These are phyloP conservation scores for Latrodectus geometricus DNA, from an alignment of 1,140 invertebrate species.

Conservation along the genomic window DNA sequence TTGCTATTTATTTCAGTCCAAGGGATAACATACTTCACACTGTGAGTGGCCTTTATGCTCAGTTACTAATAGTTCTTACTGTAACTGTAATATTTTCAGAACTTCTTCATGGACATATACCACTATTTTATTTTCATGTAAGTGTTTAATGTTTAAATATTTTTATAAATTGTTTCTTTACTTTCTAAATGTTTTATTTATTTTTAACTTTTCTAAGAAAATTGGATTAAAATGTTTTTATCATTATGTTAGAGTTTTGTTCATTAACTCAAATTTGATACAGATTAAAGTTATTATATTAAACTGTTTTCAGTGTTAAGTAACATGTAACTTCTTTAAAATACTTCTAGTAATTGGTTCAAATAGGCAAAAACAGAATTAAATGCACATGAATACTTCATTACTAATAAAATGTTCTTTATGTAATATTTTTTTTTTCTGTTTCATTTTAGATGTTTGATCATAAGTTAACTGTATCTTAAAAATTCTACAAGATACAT, in stretches of 20 bases:
- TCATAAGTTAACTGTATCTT: too few species aligned
- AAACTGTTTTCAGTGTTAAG: neutral
- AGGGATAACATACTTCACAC: neutral
- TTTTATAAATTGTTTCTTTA: neutral
- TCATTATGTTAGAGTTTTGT: neutral
- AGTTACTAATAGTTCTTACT: slow-evolving; percentile 1
- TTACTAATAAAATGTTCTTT: too few species aligned
- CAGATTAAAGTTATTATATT: neutral
- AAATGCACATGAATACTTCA: too few species aligned
- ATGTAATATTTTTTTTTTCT: too few species aligned
- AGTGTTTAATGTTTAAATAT: neutral
- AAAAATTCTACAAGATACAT: too few species aligned
- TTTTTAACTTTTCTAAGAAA: neutral
- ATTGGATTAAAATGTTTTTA: neutral
- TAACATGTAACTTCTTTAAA: neutral
- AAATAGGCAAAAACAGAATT: too few species aligned
- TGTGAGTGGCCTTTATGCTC: slow-evolving; percentile 32
- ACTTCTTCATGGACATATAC: neutral
- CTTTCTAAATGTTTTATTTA: neutral
- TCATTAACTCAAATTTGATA: neutral
- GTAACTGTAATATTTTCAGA: neutral
- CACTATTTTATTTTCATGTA: slow-evolving; percentile 33
- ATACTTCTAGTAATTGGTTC: too few species aligned
- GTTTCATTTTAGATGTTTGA: too few species aligned
- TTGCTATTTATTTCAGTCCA: neutral